These are phyloP conservation scores for Acrocephalus arundinaceus DNA, from an alignment of 2,113 vertebrate genomes.

Conservation along the genomic window DNA sequence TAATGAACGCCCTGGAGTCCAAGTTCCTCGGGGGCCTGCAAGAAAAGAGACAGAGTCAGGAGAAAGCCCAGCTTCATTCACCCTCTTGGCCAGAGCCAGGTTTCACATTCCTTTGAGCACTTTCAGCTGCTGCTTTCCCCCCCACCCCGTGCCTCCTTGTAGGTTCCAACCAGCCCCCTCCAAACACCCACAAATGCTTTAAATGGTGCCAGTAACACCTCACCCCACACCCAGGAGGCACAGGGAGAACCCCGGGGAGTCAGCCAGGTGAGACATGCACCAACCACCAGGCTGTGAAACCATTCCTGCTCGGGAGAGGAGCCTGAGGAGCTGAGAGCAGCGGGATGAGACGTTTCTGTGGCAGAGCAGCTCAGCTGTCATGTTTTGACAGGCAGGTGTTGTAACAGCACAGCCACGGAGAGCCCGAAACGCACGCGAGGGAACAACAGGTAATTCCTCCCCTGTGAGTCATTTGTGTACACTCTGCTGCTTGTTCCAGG, in stretches of 20 bases:
- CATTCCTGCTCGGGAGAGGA: not conserved
- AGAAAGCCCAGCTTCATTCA: not conserved
- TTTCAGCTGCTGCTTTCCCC: not conserved
- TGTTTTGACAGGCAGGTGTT: constrained; percentile 60
- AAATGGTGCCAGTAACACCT: not conserved
- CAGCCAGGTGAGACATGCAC: not conserved
- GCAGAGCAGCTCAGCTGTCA: constrained; percentile 4
- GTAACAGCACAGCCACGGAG: constrained; percentile 23
- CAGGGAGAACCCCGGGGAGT: not conserved
- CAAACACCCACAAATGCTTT: not conserved
- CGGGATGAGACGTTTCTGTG: not conserved
- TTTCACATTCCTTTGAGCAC: not conserved
- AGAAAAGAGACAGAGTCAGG: not conserved
- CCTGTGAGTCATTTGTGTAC: constrained; percentile 41
- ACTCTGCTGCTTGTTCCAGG: not conserved
- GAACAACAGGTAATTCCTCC: constrained; percentile 57
- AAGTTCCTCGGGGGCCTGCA: constrained; percentile 77
- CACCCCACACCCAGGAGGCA: not conserved
- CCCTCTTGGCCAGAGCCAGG: not conserved
- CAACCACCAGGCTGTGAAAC: not conserved
- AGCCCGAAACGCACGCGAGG: not conserved
- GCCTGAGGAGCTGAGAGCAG: not conserved
- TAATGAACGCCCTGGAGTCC: constrained; percentile 83
- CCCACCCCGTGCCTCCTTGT: fast-evolving
- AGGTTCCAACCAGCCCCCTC: not conserved